Conservation (phyloP, 2,797 vertebrate species). For the Thalassophryne amazonica region DNA sequence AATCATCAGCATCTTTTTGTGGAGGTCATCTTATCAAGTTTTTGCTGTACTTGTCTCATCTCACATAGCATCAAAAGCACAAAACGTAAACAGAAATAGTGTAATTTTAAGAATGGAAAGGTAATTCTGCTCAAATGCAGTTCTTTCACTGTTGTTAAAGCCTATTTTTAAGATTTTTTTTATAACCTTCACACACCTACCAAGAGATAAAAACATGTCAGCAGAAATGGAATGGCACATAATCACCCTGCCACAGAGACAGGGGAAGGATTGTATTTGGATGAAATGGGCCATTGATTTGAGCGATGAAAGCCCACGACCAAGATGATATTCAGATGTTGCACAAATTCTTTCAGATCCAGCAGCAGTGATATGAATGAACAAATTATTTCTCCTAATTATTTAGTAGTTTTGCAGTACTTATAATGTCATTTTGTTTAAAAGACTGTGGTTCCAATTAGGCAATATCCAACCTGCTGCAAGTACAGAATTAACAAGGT, state of each 20-base stretch:
- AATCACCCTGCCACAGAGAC: conserved; percentile 60
- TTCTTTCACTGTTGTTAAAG: conserved; percentile 13
- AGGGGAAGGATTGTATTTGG: conserved; percentile 71
- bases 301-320: conserved; percentile 66
- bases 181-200: conserved; percentile 20
- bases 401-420: conserved; percentile 12
- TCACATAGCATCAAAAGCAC: conserved; percentile 9
- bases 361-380: conserved; percentile 30
- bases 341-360: conserved; percentile 40
- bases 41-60: not conserved
- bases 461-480: too few relatives aligned
- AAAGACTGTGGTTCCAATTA: conserved; percentile 14
- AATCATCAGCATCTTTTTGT: conserved; percentile 14
- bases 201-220: conserved; percentile 52
- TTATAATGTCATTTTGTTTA: conserved; percentile 9
- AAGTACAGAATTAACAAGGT: too few relatives aligned
- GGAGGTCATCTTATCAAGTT: not conserved
- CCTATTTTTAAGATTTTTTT: not conserved
- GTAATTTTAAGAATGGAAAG: not conserved
- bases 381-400: conserved; percentile 47
- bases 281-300: conserved; percentile 78
- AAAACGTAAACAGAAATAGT: not conserved
- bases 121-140: not conserved
- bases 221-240: conserved; percentile 57
- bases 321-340: conserved; percentile 43